Conservation (phyloP, 1,140 invertebrate species). For the Dinoponera quadriceps region DNA sequence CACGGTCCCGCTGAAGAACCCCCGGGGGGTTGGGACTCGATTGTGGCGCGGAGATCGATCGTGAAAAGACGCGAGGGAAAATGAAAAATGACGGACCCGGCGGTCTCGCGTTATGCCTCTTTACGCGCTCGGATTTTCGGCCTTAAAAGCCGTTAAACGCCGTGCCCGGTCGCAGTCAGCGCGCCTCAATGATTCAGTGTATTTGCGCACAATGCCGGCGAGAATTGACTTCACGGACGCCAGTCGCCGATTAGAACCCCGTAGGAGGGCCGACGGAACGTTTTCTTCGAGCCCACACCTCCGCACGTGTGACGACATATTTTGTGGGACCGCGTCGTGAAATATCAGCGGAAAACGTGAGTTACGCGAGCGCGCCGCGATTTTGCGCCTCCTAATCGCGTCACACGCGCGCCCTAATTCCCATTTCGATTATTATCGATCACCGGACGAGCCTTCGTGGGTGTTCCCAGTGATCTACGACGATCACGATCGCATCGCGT, state of each 20-base stretch:
- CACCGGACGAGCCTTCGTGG: background rate
- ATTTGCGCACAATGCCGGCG: conserved; percentile 81
- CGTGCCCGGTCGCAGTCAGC: conserved; percentile 61
- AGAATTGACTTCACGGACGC: conserved; percentile 79
- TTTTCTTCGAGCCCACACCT: conserved; percentile 53
- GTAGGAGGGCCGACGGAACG: conserved; percentile 73
- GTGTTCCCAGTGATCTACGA: conserved; percentile 19
- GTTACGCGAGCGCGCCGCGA: background rate
- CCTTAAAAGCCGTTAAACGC: conserved; percentile 81
- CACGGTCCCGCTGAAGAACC: conserved; percentile 34
- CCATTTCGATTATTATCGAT: conserved; percentile 29
- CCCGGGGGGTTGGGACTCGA: conserved; percentile 60
- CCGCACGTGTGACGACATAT: conserved; percentile 68
- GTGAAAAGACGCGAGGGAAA: conserved; percentile 70
- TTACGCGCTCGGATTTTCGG: conserved; percentile 34
- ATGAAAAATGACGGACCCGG: conserved; percentile 77
- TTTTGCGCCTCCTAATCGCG: conserved; percentile 51
- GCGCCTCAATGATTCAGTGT: conserved; percentile 78
- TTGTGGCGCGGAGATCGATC: conserved; percentile 78
- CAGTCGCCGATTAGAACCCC: conserved; percentile 71
- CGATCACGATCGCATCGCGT: background rate
- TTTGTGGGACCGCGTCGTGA: conserved; percentile 33
- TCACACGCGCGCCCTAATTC: background rate
- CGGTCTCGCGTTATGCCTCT: conserved; percentile 34
- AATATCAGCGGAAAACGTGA: background rate